Percentiles rank a stretch among this genome's conserved stretches.
phyloP scores from a whole-genome alignment of 2,113 vertebrate genomes.

The Halcyon malimbica region DNA sequence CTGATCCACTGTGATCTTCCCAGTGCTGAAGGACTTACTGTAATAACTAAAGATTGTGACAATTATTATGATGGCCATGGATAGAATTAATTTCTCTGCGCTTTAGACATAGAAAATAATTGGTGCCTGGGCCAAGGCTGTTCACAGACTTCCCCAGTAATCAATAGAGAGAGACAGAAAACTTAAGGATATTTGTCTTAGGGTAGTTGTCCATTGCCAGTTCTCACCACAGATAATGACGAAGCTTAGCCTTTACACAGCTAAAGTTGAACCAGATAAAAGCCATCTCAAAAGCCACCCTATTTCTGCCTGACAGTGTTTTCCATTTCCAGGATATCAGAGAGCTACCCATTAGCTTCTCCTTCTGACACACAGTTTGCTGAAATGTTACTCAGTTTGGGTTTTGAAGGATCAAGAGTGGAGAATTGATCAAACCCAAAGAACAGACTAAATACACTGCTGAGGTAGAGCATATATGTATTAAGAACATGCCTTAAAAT shows the following conservation, averaged over 20 bases:
- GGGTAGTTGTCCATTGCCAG: background rate
- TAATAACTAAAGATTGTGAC: slow-evolving; percentile 12
- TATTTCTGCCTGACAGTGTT: background rate
- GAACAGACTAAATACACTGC: background rate
- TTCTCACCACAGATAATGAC: background rate
- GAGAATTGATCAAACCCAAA: background rate
- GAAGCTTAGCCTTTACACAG: background rate
- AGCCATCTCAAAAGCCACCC: background rate
- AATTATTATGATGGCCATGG: background rate
- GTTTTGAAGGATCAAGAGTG: background rate
- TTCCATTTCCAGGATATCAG: background rate
- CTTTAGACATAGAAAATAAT: background rate
- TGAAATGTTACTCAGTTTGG: background rate
- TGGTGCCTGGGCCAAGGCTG: background rate
- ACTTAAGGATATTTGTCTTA: background rate
- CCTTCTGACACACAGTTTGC: background rate
- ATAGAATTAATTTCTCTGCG: background rate
- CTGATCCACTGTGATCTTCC: background rate
- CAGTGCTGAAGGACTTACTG: background rate
- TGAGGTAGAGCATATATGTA: background rate
- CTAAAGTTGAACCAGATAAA: background rate
- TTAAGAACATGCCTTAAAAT: background rate
- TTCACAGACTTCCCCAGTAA: background rate
- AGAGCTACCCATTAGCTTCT: background rate
- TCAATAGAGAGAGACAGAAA: background rate